Evolutionary conservation across 2,888 invertebrate genomes (phyloP).

Genomic region (Melipona bicolor): DNA sequence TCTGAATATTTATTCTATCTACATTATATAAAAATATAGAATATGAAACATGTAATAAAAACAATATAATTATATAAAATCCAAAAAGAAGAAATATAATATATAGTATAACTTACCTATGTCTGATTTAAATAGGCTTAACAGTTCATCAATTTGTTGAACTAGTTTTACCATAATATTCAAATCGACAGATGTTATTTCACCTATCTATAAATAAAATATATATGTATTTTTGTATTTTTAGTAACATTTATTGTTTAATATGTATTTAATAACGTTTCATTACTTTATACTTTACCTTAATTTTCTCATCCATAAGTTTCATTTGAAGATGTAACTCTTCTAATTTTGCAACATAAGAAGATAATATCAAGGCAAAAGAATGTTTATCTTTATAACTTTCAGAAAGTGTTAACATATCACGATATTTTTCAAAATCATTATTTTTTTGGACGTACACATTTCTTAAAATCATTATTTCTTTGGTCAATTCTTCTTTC

Average conservation of each 20-base stretch:
- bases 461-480: constrained; percentile 77
- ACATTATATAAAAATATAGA: constrained; percentile 25
- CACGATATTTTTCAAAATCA: constrained; percentile 68
- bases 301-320: constrained; percentile 75
- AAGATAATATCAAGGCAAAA: constrained; percentile 65
- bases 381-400: constrained; percentile 75
- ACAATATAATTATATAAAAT: background rate
- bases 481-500: constrained; percentile 84
- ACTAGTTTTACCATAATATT: constrained; percentile 75
- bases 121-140: constrained; percentile 72
- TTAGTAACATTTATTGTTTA: background rate
- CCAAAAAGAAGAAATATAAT: background rate
- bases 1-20: constrained; percentile 74
- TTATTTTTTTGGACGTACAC: constrained; percentile 82
- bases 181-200: constrained; percentile 75
- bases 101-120: constrained; percentile 71
- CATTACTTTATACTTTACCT: constrained; percentile 65
- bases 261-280: constrained; percentile 1
- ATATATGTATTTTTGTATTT: background rate
- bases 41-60: background rate
- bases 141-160: constrained; percentile 74
- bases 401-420: constrained; percentile 70
- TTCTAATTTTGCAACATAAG: constrained; percentile 76
- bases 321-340: constrained; percentile 80
- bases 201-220: constrained; percentile 71